Evolutionary conservation across 2,888 invertebrate genomes (phyloP).

Genomic region (Eilema griseolum): DNA sequence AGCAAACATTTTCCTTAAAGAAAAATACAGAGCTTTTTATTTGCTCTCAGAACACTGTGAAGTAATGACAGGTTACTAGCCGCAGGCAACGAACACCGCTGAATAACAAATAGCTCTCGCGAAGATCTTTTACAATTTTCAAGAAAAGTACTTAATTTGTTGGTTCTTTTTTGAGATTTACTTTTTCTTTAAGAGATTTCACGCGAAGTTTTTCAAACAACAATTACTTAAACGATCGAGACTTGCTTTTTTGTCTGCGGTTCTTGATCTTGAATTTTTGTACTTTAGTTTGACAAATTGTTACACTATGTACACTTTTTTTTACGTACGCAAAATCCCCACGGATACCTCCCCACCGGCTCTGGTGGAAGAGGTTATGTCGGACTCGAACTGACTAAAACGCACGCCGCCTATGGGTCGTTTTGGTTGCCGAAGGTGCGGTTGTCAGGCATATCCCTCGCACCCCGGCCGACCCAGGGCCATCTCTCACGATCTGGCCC

Average conservation of each 20-base stretch:
- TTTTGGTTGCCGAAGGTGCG: too few species aligned
- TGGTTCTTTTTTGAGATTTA: not conserved
- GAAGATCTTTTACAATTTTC: not conserved
- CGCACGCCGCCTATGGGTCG: too few species aligned
- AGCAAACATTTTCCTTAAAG: constrained; percentile 26
- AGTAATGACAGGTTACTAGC: constrained; percentile 41
- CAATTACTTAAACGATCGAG: not conserved
- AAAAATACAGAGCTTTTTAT: constrained; percentile 5
- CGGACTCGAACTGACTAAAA: too few species aligned
- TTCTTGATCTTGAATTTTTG: not conserved
- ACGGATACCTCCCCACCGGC: too few species aligned
- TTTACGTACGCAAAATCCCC: too few species aligned
- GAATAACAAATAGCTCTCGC: constrained; percentile 30
- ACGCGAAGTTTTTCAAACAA: not conserved
- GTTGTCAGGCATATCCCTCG: too few species aligned
- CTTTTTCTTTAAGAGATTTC: constrained; percentile 1
- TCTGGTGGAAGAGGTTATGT: too few species aligned
- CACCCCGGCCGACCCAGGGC: too few species aligned
- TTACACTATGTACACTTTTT: too few species aligned
- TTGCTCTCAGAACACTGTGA: not conserved
- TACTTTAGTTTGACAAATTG: not conserved
- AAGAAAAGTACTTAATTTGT: constrained; percentile 7
- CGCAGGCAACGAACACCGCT: constrained; percentile 27
- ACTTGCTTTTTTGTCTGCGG: not conserved
- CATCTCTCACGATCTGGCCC: too few species aligned